phyloP scores from a whole-genome alignment of 2,888 invertebrate genomes.

The Spatulosminthurus flaviceps region DNA sequence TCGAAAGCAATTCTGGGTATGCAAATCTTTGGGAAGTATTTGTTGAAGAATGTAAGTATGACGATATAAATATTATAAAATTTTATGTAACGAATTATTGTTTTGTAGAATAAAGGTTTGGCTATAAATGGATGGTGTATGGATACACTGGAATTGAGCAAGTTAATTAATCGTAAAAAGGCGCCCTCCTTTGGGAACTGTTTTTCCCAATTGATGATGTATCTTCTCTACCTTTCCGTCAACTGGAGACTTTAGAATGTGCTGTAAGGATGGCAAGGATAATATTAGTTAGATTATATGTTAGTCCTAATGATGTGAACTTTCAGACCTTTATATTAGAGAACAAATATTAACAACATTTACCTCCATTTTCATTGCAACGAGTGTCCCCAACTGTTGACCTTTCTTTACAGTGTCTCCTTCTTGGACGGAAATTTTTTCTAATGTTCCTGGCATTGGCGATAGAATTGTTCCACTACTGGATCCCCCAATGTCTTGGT shows the following conservation, averaged over 20 bases:
- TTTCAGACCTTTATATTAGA: not conserved
- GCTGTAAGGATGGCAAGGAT: constrained; percentile 68
- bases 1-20: too few species aligned
- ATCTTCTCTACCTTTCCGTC: constrained; percentile 81
- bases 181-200: constrained; percentile 74
- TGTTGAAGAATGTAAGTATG: too few species aligned
- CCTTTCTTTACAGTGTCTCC: constrained; percentile 87
- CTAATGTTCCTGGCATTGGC: constrained; percentile 96
- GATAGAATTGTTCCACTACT: constrained; percentile 76
- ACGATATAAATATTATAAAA: too few species aligned
- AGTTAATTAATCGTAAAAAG: constrained; percentile 54
- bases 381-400: constrained; percentile 90
- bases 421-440: constrained; percentile 83
- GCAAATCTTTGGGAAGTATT: too few species aligned
- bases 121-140: not conserved
- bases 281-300: constrained; percentile 7
- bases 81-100: not conserved
- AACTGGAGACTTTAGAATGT: constrained; percentile 85
- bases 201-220: constrained; percentile 79
- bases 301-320: not conserved
- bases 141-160: not conserved
- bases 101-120: not conserved
- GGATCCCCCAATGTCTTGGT: constrained; percentile 69
- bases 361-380: constrained; percentile 99
- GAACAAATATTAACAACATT: too few species aligned